phyloP scores from a whole-genome alignment of 1,140 invertebrate genomes.

The Drosophila navojoa region DNA sequence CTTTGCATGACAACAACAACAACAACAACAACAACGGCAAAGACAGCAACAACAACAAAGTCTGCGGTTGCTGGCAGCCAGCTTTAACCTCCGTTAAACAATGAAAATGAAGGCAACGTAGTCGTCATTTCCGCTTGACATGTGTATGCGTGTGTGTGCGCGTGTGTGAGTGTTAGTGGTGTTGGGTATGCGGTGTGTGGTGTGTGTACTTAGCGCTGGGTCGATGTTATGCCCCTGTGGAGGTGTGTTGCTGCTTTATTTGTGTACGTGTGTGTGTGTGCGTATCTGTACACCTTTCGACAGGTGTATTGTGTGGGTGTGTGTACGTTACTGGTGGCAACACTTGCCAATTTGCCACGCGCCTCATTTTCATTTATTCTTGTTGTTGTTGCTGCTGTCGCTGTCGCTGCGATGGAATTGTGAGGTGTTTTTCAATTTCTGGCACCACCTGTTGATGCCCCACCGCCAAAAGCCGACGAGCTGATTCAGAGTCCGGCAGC shows the following conservation, averaged over 20 bases:
- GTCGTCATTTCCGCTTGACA: constrained; percentile 69
- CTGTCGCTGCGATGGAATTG: not conserved
- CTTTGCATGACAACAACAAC: constrained; percentile 30
- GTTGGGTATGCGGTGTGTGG: constrained; percentile 9
- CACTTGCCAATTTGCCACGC: constrained; percentile 49
- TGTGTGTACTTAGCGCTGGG: constrained; percentile 29
- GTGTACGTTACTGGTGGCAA: constrained; percentile 50
- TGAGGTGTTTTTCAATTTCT: constrained; percentile 57
- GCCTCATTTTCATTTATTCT: constrained; percentile 3
- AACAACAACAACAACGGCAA: constrained; percentile 37
- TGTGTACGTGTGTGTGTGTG: not conserved
- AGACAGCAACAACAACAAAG: constrained; percentile 32
- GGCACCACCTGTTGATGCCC: constrained; percentile 61
- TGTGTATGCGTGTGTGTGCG: constrained; percentile 23
- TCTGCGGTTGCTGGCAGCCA: constrained; percentile 61
- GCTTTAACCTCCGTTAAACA: constrained; percentile 61
- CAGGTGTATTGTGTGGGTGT: constrained; percentile 16
- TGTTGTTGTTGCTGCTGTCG: not conserved
- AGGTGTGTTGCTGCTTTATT: constrained; percentile 7
- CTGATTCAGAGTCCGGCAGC: constrained; percentile 11
- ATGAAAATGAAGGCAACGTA: constrained; percentile 60
- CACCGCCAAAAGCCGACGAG: not conserved
- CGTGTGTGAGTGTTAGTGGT: constrained; percentile 1
- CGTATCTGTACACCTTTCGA: not conserved
- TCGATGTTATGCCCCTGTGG: constrained; percentile 29